Base-by-base conservation (phyloP, 2,113 vertebrate genomes). In the Hippolais icterina region DNA sequence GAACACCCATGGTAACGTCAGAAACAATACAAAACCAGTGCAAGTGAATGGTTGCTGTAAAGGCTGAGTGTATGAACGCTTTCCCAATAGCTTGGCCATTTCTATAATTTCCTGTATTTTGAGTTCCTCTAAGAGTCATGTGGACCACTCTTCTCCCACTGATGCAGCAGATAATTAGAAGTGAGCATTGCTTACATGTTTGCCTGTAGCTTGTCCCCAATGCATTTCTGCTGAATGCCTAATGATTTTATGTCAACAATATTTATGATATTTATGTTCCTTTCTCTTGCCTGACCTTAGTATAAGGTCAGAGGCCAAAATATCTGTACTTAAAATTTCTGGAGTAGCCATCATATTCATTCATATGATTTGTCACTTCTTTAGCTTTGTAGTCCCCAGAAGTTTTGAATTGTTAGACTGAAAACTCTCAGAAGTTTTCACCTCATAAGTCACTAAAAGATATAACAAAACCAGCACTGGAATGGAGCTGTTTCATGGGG, bases 11-110 rank as follows among this genome's bases (percentile, higher is more conserved):
- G 8, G 41, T 28, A 41, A 28, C 1, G 0, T 29, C 52, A 44
- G 81, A 46, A 71, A 23, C 0, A 4, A 16, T 28, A 22, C 50
- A 31, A 41, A 39, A 13, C 31, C 9, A 6, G 12, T 6, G 33
- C 5, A 23, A 27, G 18, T 1, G 4, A 31, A 1, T 23, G 37
- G 13, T 41, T 57, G 46, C 42, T 46, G 1, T 25, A 33, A 53
- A 63, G 47, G 31, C 25, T 5, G 28, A 74, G 35, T 25, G 9
- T 4, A 1, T 12, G 15, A 64, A 9, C 0, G 0, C 37, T 57
- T 81, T 61, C 65, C 33, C 47, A 10, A 9, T 44, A 49, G 37
- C 68, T 57, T 69, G 41, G 31, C 49, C 85, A 3, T 79, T 87
- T 68, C 15, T 82, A 0, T 82, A 19, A 41, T 16, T 91, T 87